phyloP scores from a whole-genome alignment of 2,797 vertebrate species.

The Propithecus perrieri region DNA sequence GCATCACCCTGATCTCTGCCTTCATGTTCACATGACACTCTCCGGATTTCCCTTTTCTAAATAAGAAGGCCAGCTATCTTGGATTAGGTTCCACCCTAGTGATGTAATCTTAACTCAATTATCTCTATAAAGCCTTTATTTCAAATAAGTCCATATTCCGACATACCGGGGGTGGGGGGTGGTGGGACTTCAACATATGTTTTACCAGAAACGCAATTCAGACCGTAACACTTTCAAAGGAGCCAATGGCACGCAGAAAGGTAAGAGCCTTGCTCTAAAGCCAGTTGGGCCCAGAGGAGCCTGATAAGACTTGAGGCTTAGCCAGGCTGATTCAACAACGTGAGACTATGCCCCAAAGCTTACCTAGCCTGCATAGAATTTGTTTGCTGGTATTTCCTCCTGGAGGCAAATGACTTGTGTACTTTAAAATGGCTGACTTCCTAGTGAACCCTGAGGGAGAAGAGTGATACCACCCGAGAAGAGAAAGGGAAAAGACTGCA shows the following conservation, averaged over 20 bases:
- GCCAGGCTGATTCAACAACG: neutral
- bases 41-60: neutral
- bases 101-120: neutral
- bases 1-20: neutral
- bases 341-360: neutral
- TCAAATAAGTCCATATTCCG: neutral
- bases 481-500: constrained; percentile 55
- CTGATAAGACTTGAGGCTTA: neutral
- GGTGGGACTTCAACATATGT: neutral
- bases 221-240: neutral
- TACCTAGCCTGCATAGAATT: neutral
- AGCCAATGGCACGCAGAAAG: neutral
- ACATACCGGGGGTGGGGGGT: neutral
- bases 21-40: neutral
- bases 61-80: neutral
- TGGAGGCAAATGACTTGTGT: neutral
- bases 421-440: constrained; percentile 57
- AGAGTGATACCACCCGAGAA: constrained; percentile 45
- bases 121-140: neutral
- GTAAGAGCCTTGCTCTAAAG: neutral
- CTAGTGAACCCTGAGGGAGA: neutral
- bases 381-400: constrained; percentile 19
- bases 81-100: neutral
- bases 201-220: neutral
- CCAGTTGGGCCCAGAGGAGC: neutral